A percentile compares a stretch with the other conserved stretches of the same genome.
These are phyloP conservation scores for Megaustenia siamemsis DNA, from an alignment of 2,888 invertebrate genomes.

Conservation along the genomic window DNA sequence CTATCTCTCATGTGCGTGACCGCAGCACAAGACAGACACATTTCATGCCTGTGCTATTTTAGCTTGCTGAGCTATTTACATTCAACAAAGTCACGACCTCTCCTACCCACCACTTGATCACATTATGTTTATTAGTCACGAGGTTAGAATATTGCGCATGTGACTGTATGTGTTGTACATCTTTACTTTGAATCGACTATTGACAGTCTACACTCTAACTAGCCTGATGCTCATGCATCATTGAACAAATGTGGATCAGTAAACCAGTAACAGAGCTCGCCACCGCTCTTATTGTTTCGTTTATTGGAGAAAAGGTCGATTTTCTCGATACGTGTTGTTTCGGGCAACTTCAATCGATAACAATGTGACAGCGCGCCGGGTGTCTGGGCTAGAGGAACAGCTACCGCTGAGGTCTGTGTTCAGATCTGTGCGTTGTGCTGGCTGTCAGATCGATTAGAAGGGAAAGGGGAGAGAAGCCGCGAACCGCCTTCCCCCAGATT, in stretches of 20 bases:
- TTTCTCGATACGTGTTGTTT: neutral
- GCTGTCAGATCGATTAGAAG: conserved; percentile 2
- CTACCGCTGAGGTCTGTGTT: neutral
- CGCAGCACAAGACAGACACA: too few relatives aligned
- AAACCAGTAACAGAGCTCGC: neutral
- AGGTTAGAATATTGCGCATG: too few relatives aligned
- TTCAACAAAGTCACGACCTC: too few relatives aligned
- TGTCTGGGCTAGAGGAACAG: neutral
- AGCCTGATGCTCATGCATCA: too few relatives aligned
- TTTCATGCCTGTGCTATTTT: too few relatives aligned
- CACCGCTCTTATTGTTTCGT: neutral
- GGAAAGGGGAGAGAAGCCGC: neutral
- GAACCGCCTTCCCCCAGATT: neutral
- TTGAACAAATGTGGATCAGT: neutral
- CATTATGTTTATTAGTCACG: too few relatives aligned
- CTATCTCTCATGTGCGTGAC: too few relatives aligned
- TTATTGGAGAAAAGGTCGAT: neutral
- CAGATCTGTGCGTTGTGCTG: neutral
- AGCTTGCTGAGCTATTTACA: too few relatives aligned
- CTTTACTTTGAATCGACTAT: too few relatives aligned
- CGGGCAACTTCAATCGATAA: neutral
- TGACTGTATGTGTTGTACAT: too few relatives aligned
- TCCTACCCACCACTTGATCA: too few relatives aligned
- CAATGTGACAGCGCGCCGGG: conserved; percentile 1
- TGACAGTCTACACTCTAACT: too few relatives aligned